A percentile compares a stretch with the other conserved stretches of the same genome.
Evolutionary conservation across 2,797 vertebrate genomes (phyloP).

Genomic region (Odontamblyopus rebecca): DNA sequence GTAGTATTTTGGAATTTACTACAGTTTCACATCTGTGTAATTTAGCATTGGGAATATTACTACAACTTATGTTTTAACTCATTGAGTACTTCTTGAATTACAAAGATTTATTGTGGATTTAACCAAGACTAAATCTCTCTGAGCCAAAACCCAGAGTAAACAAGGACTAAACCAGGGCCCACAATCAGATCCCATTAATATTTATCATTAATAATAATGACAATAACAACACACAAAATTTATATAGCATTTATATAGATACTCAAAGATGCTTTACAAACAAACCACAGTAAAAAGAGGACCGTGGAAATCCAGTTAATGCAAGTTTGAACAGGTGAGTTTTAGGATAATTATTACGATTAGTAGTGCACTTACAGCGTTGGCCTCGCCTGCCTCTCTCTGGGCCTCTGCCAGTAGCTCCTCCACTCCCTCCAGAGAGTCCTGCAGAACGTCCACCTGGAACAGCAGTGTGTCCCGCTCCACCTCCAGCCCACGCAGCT

Average conservation of each 20-base stretch:
- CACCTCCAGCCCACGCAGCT: conserved; percentile 76
- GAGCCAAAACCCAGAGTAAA: background rate
- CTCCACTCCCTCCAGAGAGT: conserved; percentile 77
- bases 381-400: conserved; percentile 70
- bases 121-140: background rate
- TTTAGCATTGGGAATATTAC: too few relatives aligned
- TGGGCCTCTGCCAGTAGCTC: conserved; percentile 79
- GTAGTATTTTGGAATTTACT: too few relatives aligned
- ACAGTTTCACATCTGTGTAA: too few relatives aligned
- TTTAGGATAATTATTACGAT: background rate
- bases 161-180: background rate
- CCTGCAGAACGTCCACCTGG: conserved; percentile 82
- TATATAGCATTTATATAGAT: too few relatives aligned
- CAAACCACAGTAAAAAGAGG: too few relatives aligned
- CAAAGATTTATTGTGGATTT: background rate
- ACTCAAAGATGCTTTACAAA: too few relatives aligned
- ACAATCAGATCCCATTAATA: background rate
- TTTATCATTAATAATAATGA: background rate
- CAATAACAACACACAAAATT: too few relatives aligned
- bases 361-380: conserved; percentile 47
- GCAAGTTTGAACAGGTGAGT: too few relatives aligned
- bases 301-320: too few relatives aligned
- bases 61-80: too few relatives aligned
- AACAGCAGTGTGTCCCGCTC: conserved; percentile 77
- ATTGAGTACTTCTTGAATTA: too few relatives aligned